Conservation (phyloP, 1,140 invertebrate genomes). For the Aporrectodea caliginosa region DNA sequence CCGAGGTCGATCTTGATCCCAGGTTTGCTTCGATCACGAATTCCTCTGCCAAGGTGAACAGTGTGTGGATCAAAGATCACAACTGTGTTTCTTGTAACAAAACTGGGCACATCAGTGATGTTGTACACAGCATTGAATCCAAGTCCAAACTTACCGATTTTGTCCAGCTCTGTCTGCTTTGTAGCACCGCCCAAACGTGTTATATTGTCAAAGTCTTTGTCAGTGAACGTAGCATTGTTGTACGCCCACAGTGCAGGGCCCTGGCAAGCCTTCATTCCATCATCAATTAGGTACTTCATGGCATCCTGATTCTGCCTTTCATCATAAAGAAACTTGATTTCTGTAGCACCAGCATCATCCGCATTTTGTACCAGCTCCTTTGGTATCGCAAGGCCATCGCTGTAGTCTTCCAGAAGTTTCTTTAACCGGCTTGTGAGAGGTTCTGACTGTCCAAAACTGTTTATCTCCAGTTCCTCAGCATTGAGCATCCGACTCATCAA, state of each 20-base stretch:
- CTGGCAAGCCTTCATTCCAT: slow-evolving; percentile 42
- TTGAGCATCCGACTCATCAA: not conserved
- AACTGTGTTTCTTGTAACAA: slow-evolving; percentile 41
- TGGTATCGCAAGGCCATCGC: slow-evolving; percentile 33
- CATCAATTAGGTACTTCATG: slow-evolving; percentile 36
- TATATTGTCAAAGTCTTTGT: slow-evolving; percentile 45
- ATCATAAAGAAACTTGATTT: slow-evolving; percentile 53
- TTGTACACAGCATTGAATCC: slow-evolving; percentile 51
- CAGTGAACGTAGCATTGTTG: slow-evolving; percentile 45
- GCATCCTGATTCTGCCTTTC: slow-evolving; percentile 38
- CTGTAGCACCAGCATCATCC: slow-evolving; percentile 53
- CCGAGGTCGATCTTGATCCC: slow-evolving; percentile 27
- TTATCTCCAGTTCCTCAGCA: slow-evolving; percentile 15
- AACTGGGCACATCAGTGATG: slow-evolving; percentile 48
- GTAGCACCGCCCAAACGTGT: slow-evolving; percentile 42
- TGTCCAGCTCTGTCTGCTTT: slow-evolving; percentile 39
- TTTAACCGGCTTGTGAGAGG: slow-evolving; percentile 37
- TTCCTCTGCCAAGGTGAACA: slow-evolving; percentile 37
- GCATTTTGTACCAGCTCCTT: slow-evolving; percentile 56
- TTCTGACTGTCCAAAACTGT: slow-evolving; percentile 40
- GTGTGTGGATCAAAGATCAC: slow-evolving; percentile 50
- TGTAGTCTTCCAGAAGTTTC: slow-evolving; percentile 32
- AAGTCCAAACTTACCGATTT: slow-evolving; percentile 46
- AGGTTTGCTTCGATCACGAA: slow-evolving; percentile 19
- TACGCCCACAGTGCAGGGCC: slow-evolving; percentile 46